phyloP scores from a whole-genome alignment of 2,113 vertebrate genomes.

The Toxotes chatareus region DNA sequence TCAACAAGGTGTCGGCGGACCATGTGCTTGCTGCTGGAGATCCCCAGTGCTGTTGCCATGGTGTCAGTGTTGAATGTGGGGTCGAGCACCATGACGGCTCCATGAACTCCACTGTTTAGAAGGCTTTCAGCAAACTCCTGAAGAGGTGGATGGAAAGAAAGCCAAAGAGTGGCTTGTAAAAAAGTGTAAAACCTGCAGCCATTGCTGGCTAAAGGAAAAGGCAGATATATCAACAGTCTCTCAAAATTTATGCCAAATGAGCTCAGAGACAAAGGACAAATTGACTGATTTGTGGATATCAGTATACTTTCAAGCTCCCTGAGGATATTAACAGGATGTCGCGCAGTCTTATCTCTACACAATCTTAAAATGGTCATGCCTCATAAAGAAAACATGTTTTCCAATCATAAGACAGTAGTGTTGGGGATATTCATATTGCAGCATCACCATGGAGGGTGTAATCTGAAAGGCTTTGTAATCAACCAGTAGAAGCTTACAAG shows the following conservation, averaged over 20 bases:
- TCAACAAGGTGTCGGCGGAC: slow-evolving; percentile 89
- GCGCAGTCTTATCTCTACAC: slow-evolving; percentile 41
- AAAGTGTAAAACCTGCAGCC: neutral
- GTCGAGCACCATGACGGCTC: slow-evolving; percentile 89
- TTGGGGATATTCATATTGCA: slow-evolving; percentile 27
- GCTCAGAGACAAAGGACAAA: neutral
- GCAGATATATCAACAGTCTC: neutral
- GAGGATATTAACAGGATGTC: slow-evolving; percentile 40
- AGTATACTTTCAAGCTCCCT: slow-evolving; percentile 3
- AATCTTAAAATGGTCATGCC: neutral
- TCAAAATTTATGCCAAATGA: neutral
- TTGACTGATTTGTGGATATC: slow-evolving; percentile 23
- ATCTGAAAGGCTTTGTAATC: slow-evolving; percentile 39
- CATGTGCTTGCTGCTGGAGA: slow-evolving; percentile 89
- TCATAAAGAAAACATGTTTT: slow-evolving; percentile 30
- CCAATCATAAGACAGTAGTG: neutral
- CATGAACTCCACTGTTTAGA: slow-evolving; percentile 88
- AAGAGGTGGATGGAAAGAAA: neutral
- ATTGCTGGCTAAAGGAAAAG: neutral
- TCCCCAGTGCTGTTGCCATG: slow-evolving; percentile 84
- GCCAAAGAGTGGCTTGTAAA: neutral
- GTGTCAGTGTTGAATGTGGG: slow-evolving; percentile 86
- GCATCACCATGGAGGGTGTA: slow-evolving; percentile 16
- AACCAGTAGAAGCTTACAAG: slow-evolving; percentile 15
- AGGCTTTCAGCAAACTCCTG: slow-evolving; percentile 90